A percentile compares a stretch with the other conserved stretches of the same genome.
Evolutionary conservation across 2,888 invertebrate species (phyloP).

Genomic region (Sminthurinus aureus): DNA sequence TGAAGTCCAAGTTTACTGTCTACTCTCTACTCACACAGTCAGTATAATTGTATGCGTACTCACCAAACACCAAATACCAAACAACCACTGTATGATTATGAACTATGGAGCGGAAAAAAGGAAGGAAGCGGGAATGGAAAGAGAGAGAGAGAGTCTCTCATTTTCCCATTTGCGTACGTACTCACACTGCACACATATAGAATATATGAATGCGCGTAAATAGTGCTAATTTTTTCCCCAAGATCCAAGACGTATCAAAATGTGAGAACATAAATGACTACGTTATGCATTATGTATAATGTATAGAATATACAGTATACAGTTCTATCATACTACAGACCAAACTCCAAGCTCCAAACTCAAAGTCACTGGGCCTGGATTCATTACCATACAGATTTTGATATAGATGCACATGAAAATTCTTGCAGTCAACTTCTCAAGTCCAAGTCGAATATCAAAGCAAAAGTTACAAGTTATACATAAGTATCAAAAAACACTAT

Average conservation of each 20-base stretch:
- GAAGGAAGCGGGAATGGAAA: background rate
- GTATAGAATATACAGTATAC: background rate
- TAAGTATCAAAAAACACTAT: too few relatives aligned
- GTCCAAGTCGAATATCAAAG: too few relatives aligned
- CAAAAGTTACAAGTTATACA: too few relatives aligned
- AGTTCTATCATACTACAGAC: background rate
- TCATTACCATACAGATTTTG: too few relatives aligned
- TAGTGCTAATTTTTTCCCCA: slow-evolving; percentile 21
- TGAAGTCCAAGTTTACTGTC: background rate
- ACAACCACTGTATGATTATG: slow-evolving; percentile 2
- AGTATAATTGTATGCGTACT: too few relatives aligned
- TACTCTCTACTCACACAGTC: too few relatives aligned
- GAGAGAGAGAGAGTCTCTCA: background rate
- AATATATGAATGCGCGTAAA: background rate
- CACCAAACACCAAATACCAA: too few relatives aligned
- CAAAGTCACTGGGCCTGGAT: background rate
- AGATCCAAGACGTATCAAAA: background rate
- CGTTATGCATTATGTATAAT: background rate
- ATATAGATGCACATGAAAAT: too few relatives aligned
- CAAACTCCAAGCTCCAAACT: background rate
- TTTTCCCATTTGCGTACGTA: slow-evolving; percentile 6
- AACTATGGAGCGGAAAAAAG: slow-evolving; percentile 2
- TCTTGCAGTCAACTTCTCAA: too few relatives aligned
- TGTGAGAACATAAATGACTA: slow-evolving; percentile 18
- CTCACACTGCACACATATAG: background rate